These are phyloP conservation scores for Suricata suricatta DNA, from an alignment of 2,113 vertebrate species.

Conservation along the genomic window DNA sequence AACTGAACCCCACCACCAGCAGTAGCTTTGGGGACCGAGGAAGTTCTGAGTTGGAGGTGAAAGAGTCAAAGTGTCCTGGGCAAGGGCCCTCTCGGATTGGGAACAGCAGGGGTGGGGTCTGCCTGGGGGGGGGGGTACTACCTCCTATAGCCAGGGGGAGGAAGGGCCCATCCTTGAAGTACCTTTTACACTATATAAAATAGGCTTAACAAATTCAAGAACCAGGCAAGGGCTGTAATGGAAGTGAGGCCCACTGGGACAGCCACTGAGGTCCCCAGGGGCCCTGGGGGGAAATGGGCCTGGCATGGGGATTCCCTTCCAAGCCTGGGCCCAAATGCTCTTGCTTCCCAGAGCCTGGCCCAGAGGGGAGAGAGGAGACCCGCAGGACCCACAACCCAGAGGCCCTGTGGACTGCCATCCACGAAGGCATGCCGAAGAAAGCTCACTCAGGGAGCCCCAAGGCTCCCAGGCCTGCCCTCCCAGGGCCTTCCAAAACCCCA, in stretches of 20 bases:
- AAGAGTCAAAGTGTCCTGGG: background rate
- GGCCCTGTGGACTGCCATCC: background rate
- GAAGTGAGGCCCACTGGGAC: background rate
- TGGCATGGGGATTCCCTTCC: background rate
- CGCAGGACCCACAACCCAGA: background rate
- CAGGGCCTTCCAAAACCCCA: background rate
- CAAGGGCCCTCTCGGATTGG: background rate
- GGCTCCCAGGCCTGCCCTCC: background rate
- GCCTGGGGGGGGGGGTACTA: background rate
- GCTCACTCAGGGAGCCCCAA: background rate
- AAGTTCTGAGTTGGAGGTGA: slow-evolving; percentile 37
- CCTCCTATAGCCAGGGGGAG: background rate
- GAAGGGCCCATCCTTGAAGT: background rate
- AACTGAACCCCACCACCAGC: background rate
- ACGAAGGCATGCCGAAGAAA: background rate
- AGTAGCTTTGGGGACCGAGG: background rate
- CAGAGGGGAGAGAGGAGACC: background rate
- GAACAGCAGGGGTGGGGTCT: background rate
- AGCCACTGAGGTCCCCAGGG: background rate
- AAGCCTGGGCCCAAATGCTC: background rate
- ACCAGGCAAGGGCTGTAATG: background rate
- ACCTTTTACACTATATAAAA: background rate
- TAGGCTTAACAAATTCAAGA: background rate
- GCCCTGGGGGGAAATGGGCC: no score
- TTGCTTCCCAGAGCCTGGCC: slow-evolving; percentile 20